Evolutionary conservation across 2,888 invertebrate species (phyloP), one percentile per base, ranked within the genome.

Genomic region (Amiota communis): DNA sequence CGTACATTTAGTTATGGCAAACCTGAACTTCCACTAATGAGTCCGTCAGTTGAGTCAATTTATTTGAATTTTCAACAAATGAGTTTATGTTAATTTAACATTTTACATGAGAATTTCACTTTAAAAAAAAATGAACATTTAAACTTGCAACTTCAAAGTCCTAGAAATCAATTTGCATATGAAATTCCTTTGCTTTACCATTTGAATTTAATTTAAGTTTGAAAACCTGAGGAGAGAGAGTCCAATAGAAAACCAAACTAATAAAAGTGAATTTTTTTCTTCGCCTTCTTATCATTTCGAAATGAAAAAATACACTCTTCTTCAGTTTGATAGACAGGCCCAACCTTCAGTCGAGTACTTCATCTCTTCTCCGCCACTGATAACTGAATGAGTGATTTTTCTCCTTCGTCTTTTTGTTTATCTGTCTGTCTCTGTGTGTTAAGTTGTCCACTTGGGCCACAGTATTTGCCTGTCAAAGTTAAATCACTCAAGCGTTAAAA

Each of bases 401-500:
- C 20, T 59, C 11, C 48, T 46, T 17, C 48, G 10, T 15, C 17
- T 15, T 9, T 23, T 20, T 20, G 11, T 15, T 36, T 46, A 46
- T n/a, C n/a, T 63, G 63, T 61, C 61, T 23, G 23, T 23, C 23
- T 23, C 3, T 0, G 2, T 36, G 36, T 51, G 51, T 20, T 53
- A 68, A 36, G 20, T 15, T 15, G 10, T 10, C 57, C 57, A 17
- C 57, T 57, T 57, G 13, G 15, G 57, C 47, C 47, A n/a, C n/a
- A 72, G 57, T 74, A 74, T 79, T 72, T 74, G 78, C 72, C 81
- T 80, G 84, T 80, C 85, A 84, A 85, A 81, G 84, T 79, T 83
- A 84, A 85, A 76, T 80, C 81, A 87, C 78, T 88, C 82, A 87
- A 83, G 87, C 87, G 87, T 88, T 87, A 87, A 87, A 86, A 87